phyloP scores from a whole-genome alignment of 2,797 vertebrate species.

The Cirrhinus mrigala region DNA sequence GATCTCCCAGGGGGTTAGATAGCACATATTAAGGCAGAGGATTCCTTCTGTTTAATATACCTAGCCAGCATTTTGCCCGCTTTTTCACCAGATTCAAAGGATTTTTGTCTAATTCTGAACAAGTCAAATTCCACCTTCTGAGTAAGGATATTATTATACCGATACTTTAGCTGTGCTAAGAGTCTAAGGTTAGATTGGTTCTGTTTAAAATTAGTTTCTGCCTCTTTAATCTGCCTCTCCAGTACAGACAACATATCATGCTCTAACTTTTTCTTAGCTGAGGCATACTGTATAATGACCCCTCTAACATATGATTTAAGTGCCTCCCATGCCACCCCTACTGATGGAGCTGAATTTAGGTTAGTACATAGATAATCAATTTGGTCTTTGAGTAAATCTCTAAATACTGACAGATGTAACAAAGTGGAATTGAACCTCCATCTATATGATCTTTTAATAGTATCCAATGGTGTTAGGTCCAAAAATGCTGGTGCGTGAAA shows the following conservation, averaged over 20 bases:
- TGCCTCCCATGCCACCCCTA: slow-evolving; percentile 15
- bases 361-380: slow-evolving; percentile 13
- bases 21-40: no score
- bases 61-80: neutral
- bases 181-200: neutral
- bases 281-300: slow-evolving; percentile 5
- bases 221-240: neutral
- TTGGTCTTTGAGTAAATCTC: slow-evolving; percentile 1
- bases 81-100: neutral
- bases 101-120: neutral
- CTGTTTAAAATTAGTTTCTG: neutral
- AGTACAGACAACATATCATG: neutral
- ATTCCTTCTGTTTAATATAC: neutral
- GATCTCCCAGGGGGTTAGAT: no score
- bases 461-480: neutral
- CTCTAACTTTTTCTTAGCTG: neutral
- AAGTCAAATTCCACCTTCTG: slow-evolving; percentile 3
- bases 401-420: neutral
- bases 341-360: neutral
- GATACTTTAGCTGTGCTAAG: neutral
- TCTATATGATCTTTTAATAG: neutral
- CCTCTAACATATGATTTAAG: slow-evolving; percentile 14
- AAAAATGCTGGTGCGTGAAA: neutral
- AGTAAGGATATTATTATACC: neutral
- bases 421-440: slow-evolving; percentile 12